Base-by-base conservation (phyloP, 1,140 invertebrate species). In the Procambarus virginalis region DNA sequence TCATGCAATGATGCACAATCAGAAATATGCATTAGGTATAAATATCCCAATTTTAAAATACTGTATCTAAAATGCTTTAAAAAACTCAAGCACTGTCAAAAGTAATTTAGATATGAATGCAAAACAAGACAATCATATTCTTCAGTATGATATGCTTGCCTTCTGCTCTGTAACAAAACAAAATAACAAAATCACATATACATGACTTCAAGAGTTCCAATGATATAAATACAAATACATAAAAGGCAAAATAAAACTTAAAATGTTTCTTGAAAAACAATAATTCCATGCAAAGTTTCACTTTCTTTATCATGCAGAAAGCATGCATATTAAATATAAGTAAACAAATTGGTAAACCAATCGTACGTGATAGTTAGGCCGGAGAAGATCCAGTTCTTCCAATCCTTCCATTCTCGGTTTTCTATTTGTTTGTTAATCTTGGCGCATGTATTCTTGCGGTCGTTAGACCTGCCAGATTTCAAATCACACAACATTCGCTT, bases 281-380 rank as follows among this genome's bases (percentile, higher is more conserved):
- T 45, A 77, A 77, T 45, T 77, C 45, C 76, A 55, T 49, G 46
- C 14, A 49, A 48, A 55, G 22, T 78, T 48, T 45, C 49, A 2
- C 76, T 78, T 48, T 78, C 76, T 10, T 48, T 78, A n/a, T 49
- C 6, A 78, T 55, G 49, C 49, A 78, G 17, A 78, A 78, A 12
- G 22, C 76, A 78, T 78, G 76, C 76, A 78, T 3, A 49, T 20
- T 20, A 45, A 58, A 55, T 58, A 81, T 22, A 8, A 70, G 68
- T 22, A 70, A 83, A 68, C 79, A 86, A 64, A 55, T 64, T 79
- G 73, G 46, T 64, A n/a, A 92, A 12, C 87, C 86, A 88, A 17
- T 97, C 97, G 95, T 96, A 97, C 97, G 97, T 97, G 93, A 97
- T 95, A 92, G 96, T 96, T 20, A 97, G 94, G 92, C 97, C 97